Conservation (phyloP, 2,113 vertebrate genomes). For the Hyperopisus bebe region DNA sequence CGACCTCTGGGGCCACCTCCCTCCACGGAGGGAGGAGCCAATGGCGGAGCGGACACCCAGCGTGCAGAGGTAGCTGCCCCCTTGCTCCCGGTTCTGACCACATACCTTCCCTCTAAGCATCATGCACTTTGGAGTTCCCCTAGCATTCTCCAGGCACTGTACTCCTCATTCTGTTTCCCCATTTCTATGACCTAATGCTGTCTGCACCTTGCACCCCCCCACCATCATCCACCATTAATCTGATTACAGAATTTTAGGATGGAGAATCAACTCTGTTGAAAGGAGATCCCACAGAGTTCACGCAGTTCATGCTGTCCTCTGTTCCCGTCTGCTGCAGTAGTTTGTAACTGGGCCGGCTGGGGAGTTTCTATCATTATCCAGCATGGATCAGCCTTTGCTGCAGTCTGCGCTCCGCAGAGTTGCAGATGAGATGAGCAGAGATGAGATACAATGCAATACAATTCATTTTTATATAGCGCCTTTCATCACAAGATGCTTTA, state of each 20-base stretch:
- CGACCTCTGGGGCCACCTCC: slow-evolving; percentile 82
- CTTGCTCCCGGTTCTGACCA: not conserved
- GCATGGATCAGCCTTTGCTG: slow-evolving; percentile 25
- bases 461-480: no score
- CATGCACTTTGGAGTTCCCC: not conserved
- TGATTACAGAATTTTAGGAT: not conserved
- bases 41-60: slow-evolving; percentile 63
- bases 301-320: not conserved
- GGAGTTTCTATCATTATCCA: slow-evolving; percentile 14
- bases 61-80: slow-evolving; percentile 71
- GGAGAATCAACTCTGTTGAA: not conserved
- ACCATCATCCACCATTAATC: not conserved
- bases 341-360: not conserved
- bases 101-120: not conserved
- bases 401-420: slow-evolving; percentile 10
- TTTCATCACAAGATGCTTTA: no score
- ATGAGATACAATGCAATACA: no score
- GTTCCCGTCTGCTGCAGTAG: not conserved
- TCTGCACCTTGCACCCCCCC: not conserved
- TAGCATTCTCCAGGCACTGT: not conserved
- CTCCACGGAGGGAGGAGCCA: slow-evolving; percentile 54
- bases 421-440: not conserved
- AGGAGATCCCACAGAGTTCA: not conserved
- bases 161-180: not conserved
- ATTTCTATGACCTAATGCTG: not conserved